Conservation (phyloP, 2,888 invertebrate species). For the Sarcophaga carnaria region DNA sequence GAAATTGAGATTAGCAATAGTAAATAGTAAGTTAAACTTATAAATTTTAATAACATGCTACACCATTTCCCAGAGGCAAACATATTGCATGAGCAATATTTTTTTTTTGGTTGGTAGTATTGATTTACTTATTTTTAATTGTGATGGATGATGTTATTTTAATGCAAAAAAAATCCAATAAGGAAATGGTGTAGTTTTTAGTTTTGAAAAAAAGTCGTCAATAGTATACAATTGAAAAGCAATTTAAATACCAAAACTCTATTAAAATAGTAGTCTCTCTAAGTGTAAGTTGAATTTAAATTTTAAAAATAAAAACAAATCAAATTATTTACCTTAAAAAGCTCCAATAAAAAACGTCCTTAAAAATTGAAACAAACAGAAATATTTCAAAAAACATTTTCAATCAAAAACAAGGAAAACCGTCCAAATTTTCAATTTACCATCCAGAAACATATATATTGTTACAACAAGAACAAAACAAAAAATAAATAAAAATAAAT, state of each 20-base stretch:
- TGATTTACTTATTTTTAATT: no score
- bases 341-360: constrained; percentile 59
- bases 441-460: background rate
- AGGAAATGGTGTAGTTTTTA: background rate
- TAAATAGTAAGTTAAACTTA: background rate
- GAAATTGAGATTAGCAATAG: constrained; percentile 56
- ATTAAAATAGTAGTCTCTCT: constrained; percentile 14
- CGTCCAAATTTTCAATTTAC: constrained; percentile 47
- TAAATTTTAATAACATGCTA: background rate
- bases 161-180: background rate
- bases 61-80: background rate
- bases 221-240: background rate
- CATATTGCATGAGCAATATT: no score
- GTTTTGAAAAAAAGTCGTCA: no score
- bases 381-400: constrained; percentile 7
- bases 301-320: constrained; percentile 5
- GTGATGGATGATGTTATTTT: no score
- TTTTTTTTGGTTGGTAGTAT: no score
- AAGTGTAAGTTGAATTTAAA: constrained; percentile 29
- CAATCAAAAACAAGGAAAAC: constrained; percentile 14
- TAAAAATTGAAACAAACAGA: constrained; percentile 21
- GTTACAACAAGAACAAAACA: background rate
- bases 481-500: constrained; percentile 4
- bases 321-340: constrained; percentile 39
- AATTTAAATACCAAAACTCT: constrained; percentile 44